Base-by-base conservation (phyloP, 2,797 vertebrate genomes). In the Vireo griseus region DNA sequence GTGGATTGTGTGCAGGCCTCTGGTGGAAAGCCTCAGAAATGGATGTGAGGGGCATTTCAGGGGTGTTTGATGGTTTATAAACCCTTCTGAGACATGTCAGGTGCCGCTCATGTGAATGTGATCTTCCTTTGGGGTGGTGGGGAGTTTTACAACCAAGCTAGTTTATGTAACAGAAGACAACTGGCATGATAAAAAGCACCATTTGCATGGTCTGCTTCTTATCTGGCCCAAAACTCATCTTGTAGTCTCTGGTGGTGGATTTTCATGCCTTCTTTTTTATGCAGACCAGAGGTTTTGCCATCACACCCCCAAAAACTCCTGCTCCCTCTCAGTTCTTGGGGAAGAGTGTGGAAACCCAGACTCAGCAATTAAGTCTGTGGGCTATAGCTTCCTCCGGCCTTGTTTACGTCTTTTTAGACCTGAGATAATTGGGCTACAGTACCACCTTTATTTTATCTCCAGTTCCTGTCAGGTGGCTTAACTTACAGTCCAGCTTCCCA, bases 301-400 rank as follows among this genome's bases (percentile, higher is more conserved):
- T 59, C 39, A 51, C 24, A 20, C 4, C 18, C 18, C 24, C 22
- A 39, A 59, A 85, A 67, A 24, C 9, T 59, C 37, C 52, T n/a
- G 22, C 11, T 51, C 10, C 15, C 5, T 75, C 81, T 67, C 0
- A 0, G 18, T 45, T 59, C 0, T 0, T 5, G 13, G 22, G 22
- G 8, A 67, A 37, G 44, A 26, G 14, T 44, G 52, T 35, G 22
- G 22, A 75, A 75, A 39, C 13, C 10, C n/a, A 37, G 6, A 18
- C 62, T 67, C 28, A 37, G 39, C 10, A 45, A 66, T 50, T 18
- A 22, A 51, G 8, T 44, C 52, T 44, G 28, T 51, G 45, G 22
- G 22, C n/a, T 51, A 5, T 22, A 22, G 26, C 44, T 21, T 28
- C 8, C 37, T n/a, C 8, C n/a, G n/a, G n/a, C 45, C 62, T 35